Conservation (phyloP, 2,888 invertebrate species). For the Julus scanicus region DNA sequence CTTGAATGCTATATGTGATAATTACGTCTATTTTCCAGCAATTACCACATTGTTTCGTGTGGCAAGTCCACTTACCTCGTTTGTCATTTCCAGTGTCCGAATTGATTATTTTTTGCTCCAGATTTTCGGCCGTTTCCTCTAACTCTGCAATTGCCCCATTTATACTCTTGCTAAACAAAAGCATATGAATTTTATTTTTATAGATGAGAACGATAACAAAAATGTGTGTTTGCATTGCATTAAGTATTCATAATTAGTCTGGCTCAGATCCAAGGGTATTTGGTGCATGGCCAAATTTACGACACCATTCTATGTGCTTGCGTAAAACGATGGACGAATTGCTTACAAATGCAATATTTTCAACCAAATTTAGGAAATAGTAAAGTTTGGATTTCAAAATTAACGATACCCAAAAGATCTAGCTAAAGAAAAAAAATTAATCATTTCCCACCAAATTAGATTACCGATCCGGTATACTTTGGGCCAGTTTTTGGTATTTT, state of each 20-base stretch:
- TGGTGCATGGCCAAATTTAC: background rate
- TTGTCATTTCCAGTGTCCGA: constrained; percentile 52
- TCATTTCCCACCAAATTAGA: too few relatives aligned
- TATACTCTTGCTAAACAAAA: constrained; percentile 37
- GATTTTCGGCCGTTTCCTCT: constrained; percentile 4
- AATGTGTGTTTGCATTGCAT: constrained; percentile 20
- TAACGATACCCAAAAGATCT: too few relatives aligned
- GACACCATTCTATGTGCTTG: background rate
- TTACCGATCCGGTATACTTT: too few relatives aligned
- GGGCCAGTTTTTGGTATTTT: too few relatives aligned
- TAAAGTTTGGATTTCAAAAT: too few relatives aligned
- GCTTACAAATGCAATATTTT: too few relatives aligned
- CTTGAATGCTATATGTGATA: background rate
- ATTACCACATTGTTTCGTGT: background rate
- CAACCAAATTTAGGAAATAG: too few relatives aligned
- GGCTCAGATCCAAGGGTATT: constrained; percentile 2
- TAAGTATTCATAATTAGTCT: constrained; percentile 26
- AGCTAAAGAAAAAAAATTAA: too few relatives aligned
- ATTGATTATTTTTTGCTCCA: constrained; percentile 49
- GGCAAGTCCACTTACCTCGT: background rate
- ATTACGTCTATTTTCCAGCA: constrained; percentile 6
- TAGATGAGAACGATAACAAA: background rate
- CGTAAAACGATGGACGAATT: too few relatives aligned
- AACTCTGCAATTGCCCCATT: constrained; percentile 34
- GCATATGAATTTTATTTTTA: constrained; percentile 15